phyloP scores from a whole-genome alignment of 2,797 vertebrate genomes.

The Strix occidentalis region DNA sequence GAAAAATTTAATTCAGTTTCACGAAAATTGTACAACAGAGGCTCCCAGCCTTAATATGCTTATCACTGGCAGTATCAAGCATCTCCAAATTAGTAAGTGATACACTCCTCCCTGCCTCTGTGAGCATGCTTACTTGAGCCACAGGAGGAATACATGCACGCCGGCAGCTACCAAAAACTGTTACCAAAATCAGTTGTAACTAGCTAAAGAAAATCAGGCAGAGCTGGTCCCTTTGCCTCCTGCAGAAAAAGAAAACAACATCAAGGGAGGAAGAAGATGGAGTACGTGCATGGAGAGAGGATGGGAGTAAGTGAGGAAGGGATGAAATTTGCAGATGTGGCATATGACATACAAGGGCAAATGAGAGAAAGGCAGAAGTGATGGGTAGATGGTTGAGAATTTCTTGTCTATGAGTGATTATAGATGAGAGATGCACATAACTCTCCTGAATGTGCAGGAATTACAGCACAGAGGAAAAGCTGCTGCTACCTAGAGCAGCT shows the following conservation, averaged over 20 bases:
- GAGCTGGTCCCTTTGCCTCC: neutral
- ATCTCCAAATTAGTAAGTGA: neutral
- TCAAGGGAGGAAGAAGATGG: neutral
- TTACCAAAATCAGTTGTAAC: neutral
- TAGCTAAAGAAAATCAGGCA: neutral
- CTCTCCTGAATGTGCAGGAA: neutral
- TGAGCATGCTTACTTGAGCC: neutral
- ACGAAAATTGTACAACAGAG: neutral
- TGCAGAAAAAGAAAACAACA: neutral
- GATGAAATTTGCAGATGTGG: neutral
- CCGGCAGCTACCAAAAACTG: neutral
- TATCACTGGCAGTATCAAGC: neutral
- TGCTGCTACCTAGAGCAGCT: neutral
- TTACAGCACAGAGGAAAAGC: neutral
- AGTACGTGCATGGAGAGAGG: neutral
- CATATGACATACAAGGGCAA: neutral
- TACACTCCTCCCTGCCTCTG: neutral
- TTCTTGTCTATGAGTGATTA: neutral
- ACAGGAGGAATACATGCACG: neutral
- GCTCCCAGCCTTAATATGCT: fast-evolving
- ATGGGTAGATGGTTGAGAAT: neutral
- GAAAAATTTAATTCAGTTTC: neutral
- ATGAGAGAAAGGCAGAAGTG: neutral
- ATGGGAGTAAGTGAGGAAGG: neutral
- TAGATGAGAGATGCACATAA: neutral